These are phyloP conservation scores for Archilochus colubris DNA, from an alignment of 2,113 vertebrate genomes.

Conservation along the genomic window DNA sequence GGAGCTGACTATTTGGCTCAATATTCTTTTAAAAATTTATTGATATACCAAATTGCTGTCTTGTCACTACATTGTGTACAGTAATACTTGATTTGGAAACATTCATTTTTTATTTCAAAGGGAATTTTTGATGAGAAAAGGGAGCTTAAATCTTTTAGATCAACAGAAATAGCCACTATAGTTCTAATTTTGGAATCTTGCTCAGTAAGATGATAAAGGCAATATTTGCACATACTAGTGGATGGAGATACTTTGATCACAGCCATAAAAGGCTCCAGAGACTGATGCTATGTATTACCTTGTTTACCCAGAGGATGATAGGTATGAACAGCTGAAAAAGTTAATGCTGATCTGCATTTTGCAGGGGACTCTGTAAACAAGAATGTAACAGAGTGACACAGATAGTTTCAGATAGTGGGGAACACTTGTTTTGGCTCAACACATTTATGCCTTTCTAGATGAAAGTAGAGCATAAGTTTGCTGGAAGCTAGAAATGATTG, in stretches of 20 bases:
- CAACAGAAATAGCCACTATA: constrained; percentile 27
- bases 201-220: constrained; percentile 2
- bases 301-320: background rate
- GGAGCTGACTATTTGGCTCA: background rate
- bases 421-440: background rate
- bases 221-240: background rate
- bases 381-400: background rate
- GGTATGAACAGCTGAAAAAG: background rate
- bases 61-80: background rate
- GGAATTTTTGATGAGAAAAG: constrained; percentile 13
- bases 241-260: constrained; percentile 6
- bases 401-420: background rate
- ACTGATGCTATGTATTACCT: background rate
- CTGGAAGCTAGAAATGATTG: constrained; percentile 15
- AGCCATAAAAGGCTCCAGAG: background rate
- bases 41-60: background rate
- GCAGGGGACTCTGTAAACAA: background rate
- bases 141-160: constrained; percentile 21
- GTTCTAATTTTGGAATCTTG: constrained; percentile 14
- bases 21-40: background rate
- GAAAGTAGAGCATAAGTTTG: constrained; percentile 43
- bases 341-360: background rate
- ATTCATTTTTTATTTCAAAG: constrained; percentile 41
- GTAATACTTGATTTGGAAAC: background rate
- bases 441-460: constrained; percentile 34